A percentile compares a stretch with the other conserved stretches of the same genome.
Conservation (phyloP, 1,140 invertebrate genomes). For the Melipona quadrifasciata region DNA sequence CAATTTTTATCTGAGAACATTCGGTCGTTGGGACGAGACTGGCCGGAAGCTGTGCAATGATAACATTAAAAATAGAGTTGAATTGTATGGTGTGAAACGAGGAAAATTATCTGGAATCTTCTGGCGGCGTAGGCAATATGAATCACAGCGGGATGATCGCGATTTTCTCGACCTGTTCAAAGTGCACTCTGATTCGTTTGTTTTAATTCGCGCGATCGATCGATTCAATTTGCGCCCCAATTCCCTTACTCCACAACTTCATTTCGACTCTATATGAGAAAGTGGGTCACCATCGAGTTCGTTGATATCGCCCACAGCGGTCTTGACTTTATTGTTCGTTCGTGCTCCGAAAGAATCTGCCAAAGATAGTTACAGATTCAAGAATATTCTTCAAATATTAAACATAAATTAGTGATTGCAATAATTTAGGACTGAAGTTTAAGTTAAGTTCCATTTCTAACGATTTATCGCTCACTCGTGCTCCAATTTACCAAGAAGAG, state of each 20-base stretch:
- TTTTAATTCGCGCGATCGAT: conserved; percentile 37
- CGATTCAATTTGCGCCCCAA: not conserved
- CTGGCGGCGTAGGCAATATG: not conserved
- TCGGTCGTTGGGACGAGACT: not conserved
- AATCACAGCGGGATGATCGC: conserved; percentile 30
- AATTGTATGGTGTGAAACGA: conserved; percentile 42
- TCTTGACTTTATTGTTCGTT: not conserved
- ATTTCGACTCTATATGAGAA: too few species aligned
- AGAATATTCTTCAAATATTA: not conserved
- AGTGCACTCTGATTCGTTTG: not conserved
- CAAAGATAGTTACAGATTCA: not conserved
- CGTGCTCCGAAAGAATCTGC: not conserved
- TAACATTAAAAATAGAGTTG: conserved; percentile 30
- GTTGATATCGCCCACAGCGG: not conserved
- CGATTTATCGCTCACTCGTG: too few species aligned
- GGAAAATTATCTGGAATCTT: not conserved
- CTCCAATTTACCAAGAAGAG: too few species aligned
- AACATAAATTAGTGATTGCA: not conserved
- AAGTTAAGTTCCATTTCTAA: not conserved
- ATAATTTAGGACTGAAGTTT: not conserved
- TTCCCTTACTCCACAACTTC: not conserved
- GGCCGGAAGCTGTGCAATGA: conserved; percentile 44
- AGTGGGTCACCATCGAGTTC: not conserved
- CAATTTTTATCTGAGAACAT: not conserved
- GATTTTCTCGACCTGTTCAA: conserved; percentile 11